phyloP scores from a whole-genome alignment of 2,113 vertebrate genomes.

The Melanostigma gelatinosum region DNA sequence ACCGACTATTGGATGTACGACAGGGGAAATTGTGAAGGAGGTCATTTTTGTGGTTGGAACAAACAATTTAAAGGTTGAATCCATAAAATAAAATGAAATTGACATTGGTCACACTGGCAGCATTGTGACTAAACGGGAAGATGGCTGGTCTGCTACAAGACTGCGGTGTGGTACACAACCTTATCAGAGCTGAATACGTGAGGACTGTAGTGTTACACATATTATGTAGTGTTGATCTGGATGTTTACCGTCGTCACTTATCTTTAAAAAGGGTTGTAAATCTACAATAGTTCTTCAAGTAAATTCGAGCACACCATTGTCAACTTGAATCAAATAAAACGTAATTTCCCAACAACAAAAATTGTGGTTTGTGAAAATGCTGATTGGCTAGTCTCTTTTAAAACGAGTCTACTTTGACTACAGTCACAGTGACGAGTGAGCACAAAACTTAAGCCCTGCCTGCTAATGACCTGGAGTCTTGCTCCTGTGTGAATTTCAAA shows the following conservation, averaged over 20 bases:
- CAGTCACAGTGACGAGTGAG: neutral
- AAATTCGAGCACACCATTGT: neutral
- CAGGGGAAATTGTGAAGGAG: too few relatives aligned
- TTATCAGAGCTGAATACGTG: too few relatives aligned
- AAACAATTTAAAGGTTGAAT: too few relatives aligned
- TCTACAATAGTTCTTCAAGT: neutral
- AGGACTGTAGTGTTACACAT: too few relatives aligned
- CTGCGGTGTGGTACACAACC: too few relatives aligned
- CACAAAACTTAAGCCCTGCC: neutral
- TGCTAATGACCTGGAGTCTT: slow-evolving; percentile 14
- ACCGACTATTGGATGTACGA: too few relatives aligned
- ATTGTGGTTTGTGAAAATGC: neutral
- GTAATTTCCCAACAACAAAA: neutral
- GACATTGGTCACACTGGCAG: too few relatives aligned
- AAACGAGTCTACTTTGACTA: neutral
- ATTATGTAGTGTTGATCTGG: too few relatives aligned
- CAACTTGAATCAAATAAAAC: neutral
- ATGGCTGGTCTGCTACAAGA: too few relatives aligned
- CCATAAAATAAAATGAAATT: too few relatives aligned
- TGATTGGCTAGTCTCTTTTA: neutral
- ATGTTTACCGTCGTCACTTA: neutral
- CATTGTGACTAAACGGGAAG: too few relatives aligned
- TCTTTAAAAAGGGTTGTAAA: neutral
- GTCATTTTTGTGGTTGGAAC: too few relatives aligned
- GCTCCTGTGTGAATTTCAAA: slow-evolving; percentile 27